A percentile compares a stretch with the other conserved stretches of the same genome.
These are phyloP conservation scores for Bostrychus sinensis DNA, from an alignment of 2,113 vertebrate species.

Conservation along the genomic window DNA sequence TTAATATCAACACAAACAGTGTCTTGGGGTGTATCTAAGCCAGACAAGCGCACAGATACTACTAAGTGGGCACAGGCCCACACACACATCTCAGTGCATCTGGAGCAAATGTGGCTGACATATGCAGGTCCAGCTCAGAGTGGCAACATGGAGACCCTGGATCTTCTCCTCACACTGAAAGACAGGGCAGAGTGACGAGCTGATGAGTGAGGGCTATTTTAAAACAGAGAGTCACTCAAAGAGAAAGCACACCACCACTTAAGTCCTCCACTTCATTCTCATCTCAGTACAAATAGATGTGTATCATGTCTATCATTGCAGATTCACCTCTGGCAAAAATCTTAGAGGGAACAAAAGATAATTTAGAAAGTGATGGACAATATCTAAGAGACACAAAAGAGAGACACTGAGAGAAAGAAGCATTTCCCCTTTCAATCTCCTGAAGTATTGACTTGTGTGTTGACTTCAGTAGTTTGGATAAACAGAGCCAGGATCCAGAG, in stretches of 20 bases:
- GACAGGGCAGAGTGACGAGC: slow-evolving; percentile 45
- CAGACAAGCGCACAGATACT: slow-evolving; percentile 21
- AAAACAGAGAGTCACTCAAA: slow-evolving; percentile 33
- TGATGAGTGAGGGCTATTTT: slow-evolving; percentile 50
- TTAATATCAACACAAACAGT: slow-evolving; percentile 2
- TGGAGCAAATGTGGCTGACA: slow-evolving; percentile 71
- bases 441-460: slow-evolving; percentile 51
- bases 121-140: slow-evolving; percentile 48
- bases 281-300: slow-evolving; percentile 11
- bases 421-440: slow-evolving; percentile 30
- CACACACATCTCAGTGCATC: slow-evolving; percentile 60
- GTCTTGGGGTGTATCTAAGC: slow-evolving; percentile 5
- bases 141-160: slow-evolving; percentile 47
- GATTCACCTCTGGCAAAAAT: slow-evolving; percentile 26
- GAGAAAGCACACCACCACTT: slow-evolving; percentile 36
- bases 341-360: slow-evolving; percentile 1
- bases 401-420: slow-evolving; percentile 16
- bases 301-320: neutral
- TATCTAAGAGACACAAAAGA: slow-evolving; percentile 17
- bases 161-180: slow-evolving; percentile 39
- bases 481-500: slow-evolving; percentile 51
- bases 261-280: slow-evolving; percentile 31
- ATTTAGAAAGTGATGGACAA: neutral
- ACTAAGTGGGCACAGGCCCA: slow-evolving; percentile 34
- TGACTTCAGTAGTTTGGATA: slow-evolving; percentile 61